Conservation (phyloP, 1,140 invertebrate genomes). For the Camponotus floridanus region DNA sequence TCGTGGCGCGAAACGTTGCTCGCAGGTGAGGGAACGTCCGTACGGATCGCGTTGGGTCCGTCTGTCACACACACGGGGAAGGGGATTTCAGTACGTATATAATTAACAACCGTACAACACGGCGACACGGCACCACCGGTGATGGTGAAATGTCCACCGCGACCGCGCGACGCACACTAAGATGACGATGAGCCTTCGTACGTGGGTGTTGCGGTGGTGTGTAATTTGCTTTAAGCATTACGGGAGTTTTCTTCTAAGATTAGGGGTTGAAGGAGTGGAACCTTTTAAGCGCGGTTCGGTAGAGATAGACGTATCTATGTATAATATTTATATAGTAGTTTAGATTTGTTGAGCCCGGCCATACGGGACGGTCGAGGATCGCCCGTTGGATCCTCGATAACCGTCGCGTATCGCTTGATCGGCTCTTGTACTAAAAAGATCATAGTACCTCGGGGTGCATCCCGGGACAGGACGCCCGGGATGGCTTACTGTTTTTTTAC, state of each 20-base stretch:
- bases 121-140: conserved; percentile 27
- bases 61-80: conserved; percentile 66
- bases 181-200: conserved; percentile 66
- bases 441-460: conserved; percentile 75
- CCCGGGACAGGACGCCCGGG: background rate
- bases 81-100: conserved; percentile 64
- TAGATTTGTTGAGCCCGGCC: conserved; percentile 81
- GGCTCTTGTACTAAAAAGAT: conserved; percentile 82
- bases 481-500: conserved; percentile 39
- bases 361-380: conserved; percentile 71
- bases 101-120: conserved; percentile 63
- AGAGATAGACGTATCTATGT: conserved; percentile 61
- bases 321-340: conserved; percentile 74
- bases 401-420: conserved; percentile 31
- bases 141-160: conserved; percentile 56
- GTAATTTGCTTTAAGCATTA: conserved; percentile 79
- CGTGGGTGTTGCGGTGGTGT: conserved; percentile 57
- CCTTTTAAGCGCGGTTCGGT: conserved; percentile 74
- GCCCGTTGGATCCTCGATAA: conserved; percentile 32
- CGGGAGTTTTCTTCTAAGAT: conserved; percentile 67
- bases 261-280: conserved; percentile 65
- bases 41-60: conserved; percentile 56
- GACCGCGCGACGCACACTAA: conserved; percentile 66
- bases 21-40: conserved; percentile 68
- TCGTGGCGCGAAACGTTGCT: conserved; percentile 60